Conservation (phyloP, 1,140 invertebrate genomes). For the Idris sp. region DNA sequence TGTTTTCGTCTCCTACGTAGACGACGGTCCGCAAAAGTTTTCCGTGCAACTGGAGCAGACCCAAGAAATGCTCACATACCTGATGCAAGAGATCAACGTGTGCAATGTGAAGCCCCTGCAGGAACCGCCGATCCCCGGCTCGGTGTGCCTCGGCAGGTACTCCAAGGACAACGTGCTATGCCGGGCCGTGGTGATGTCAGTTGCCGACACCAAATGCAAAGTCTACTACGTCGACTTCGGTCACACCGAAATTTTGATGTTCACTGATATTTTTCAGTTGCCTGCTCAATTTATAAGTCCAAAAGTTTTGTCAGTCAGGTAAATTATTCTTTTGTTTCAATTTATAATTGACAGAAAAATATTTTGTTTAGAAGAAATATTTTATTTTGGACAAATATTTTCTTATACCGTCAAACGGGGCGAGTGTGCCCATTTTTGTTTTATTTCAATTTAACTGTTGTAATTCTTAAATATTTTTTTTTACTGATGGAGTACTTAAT, state of each 20-base stretch:
- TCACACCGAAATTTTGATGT: constrained; percentile 83
- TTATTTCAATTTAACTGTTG: no score
- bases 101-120: constrained; percentile 76
- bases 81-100: constrained; percentile 84
- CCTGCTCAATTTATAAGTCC: constrained; percentile 83
- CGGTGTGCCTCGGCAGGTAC: constrained; percentile 83
- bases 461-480: no score
- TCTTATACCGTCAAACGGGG: no score
- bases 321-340: no score
- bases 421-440: no score
- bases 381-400: no score
- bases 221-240: constrained; percentile 89
- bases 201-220: constrained; percentile 80
- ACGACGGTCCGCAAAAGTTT: constrained; percentile 86
- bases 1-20: constrained; percentile 85
- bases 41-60: constrained; percentile 83
- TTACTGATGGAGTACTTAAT: no score
- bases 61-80: constrained; percentile 79
- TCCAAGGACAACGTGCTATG: constrained; percentile 82
- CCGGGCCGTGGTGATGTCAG: constrained; percentile 84
- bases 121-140: constrained; percentile 83
- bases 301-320: constrained; percentile 72
- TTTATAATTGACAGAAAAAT: no score
- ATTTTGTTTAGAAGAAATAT: no score
- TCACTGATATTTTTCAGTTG: constrained; percentile 85